Conservation (phyloP, 2,888 invertebrate genomes). For the Strigamia maritima region DNA sequence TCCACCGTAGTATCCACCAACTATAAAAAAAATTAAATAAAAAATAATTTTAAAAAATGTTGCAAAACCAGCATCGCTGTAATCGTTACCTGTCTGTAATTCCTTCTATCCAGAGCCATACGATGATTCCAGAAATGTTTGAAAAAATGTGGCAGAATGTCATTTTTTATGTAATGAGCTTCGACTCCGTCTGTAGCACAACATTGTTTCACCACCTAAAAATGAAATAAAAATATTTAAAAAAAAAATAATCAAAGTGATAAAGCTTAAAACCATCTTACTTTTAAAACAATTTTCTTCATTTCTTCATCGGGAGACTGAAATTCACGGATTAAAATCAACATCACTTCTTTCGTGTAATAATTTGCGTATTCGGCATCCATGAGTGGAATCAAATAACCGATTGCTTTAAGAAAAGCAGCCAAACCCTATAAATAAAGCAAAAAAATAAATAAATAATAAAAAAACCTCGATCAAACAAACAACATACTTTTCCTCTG, state of each 20-base stretch:
- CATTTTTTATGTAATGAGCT: constrained; percentile 98
- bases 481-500: constrained; percentile 59
- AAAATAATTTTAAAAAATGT: constrained; percentile 9
- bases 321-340: constrained; percentile 97
- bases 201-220: constrained; percentile 95
- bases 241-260: too few species aligned
- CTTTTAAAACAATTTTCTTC: constrained; percentile 99
- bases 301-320: constrained; percentile 99
- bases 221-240: not conserved
- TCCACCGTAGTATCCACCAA: constrained; percentile 99
- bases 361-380: constrained; percentile 99
- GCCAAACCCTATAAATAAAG: constrained; percentile 76
- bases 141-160: constrained; percentile 96
- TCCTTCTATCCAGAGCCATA: constrained; percentile 97
- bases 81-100: constrained; percentile 74
- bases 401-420: constrained; percentile 99
- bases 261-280: too few species aligned
- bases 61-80: not conserved
- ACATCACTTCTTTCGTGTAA: constrained; percentile 98
- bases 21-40: constrained; percentile 50
- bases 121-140: constrained; percentile 99
- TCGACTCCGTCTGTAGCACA: constrained; percentile 99
- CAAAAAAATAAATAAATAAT: not conserved
- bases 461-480: constrained; percentile 35
- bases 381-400: constrained; percentile 98